phyloP scores from a whole-genome alignment of 2,888 invertebrate species.

The Metacarcinus magister region DNA sequence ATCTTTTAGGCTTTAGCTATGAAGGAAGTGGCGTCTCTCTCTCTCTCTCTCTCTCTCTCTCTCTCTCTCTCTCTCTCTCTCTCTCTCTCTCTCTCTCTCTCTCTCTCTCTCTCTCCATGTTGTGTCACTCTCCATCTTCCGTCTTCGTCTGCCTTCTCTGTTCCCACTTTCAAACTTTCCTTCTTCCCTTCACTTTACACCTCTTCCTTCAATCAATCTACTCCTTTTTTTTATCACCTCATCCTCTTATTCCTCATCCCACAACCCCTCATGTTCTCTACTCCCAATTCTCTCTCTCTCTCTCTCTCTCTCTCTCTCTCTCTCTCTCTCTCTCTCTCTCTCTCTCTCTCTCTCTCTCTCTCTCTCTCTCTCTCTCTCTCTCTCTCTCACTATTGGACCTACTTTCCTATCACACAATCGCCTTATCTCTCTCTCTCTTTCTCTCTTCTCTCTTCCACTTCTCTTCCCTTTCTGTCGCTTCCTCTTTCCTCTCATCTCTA shows the following conservation, averaged over 20 bases:
- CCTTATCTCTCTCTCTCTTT: not conserved
- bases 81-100: conserved; percentile 26
- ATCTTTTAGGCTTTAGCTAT: not conserved
- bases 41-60: conserved; percentile 32
- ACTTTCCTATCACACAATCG: too few species aligned
- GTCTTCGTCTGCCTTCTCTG: not conserved
- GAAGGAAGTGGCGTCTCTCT: too few species aligned
- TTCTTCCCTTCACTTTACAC: not conserved
- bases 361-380: not conserved
- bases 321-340: too few species aligned
- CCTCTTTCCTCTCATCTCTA: not conserved
- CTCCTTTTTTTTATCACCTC: too few species aligned
- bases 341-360: too few species aligned
- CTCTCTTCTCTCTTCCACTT: not conserved
- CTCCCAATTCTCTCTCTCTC: too few species aligned
- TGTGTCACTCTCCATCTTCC: not conserved
- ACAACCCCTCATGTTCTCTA: too few species aligned
- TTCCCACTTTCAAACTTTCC: not conserved
- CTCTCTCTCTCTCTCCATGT: not conserved
- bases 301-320: too few species aligned
- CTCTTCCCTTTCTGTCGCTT: not conserved
- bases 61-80: conserved; percentile 15
- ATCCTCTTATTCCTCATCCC: too few species aligned
- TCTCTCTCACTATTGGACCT: not conserved
- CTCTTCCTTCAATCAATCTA: not conserved